Percentiles rank a stretch among this genome's conserved stretches.
phyloP scores from a whole-genome alignment of 2,113 vertebrate genomes.

The Setophaga coronata region DNA sequence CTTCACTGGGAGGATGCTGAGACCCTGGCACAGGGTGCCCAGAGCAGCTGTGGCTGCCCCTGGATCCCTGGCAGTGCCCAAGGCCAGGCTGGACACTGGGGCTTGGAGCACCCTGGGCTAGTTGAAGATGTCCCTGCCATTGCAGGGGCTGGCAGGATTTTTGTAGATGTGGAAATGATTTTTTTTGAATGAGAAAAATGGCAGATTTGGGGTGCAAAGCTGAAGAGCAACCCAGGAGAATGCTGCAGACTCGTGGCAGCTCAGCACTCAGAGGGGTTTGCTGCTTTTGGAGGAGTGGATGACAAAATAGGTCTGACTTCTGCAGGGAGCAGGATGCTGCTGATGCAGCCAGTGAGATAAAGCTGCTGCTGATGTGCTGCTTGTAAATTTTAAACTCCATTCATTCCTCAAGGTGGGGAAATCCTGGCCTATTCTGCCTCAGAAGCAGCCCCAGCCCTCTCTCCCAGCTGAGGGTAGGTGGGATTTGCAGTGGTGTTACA shows the following conservation, averaged over 20 bases:
- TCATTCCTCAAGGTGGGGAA: not conserved
- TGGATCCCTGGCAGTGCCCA: rapidly evolving
- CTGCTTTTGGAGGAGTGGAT: not conserved
- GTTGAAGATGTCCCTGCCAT: not conserved
- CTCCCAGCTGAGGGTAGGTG: not conserved
- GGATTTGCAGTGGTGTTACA: not conserved
- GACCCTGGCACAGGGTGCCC: not conserved
- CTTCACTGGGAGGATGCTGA: rapidly evolving
- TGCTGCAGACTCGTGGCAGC: rapidly evolving
- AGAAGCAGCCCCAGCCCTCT: not conserved
- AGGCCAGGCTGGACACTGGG: rapidly evolving
- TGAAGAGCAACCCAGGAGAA: not conserved
- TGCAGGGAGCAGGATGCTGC: not conserved
- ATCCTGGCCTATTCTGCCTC: not conserved
- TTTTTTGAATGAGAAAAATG: not conserved
- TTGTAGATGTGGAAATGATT: rapidly evolving
- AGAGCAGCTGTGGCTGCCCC: not conserved
- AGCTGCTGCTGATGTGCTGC: not conserved
- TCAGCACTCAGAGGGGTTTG: not conserved
- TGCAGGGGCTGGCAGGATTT: not conserved
- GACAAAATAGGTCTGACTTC: not conserved
- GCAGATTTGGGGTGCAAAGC: not conserved
- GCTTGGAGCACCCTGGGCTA: rapidly evolving
- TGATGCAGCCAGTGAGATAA: not conserved
- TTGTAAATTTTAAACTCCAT: not conserved